Evolutionary conservation across 2,113 vertebrate genomes (phyloP), one percentile per base, ranked within the genome.

Genomic region (Ctenomys sociabilis): DNA sequence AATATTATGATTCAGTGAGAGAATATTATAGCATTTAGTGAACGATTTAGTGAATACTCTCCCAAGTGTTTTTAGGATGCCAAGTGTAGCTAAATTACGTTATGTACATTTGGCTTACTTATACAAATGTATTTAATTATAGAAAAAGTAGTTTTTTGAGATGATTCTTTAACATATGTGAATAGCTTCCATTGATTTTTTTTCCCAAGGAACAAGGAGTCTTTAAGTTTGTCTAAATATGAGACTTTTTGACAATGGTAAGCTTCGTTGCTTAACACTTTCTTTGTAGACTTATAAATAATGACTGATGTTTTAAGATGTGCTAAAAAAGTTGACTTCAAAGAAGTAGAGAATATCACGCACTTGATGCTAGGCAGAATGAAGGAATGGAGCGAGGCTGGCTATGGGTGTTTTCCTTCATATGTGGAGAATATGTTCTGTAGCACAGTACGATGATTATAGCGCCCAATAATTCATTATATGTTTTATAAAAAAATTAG

Each of bases 31-130:
- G 95, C 97, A 96, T 97, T 97, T 97, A 97, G 96, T 96, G 93
- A 97, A 94, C 94, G 96, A 97, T 97, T 97, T 97, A 91, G 91
- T 96, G 96, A 97, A 86, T 97, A 94, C 87, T 97, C 95, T 97
- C 96, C 78, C 95, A 97, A 97, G 96, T 96, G 95, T 95, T 95
- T 97, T 97, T 94, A 97, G 90, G 95, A 96, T 97, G 97, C 97
- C 97, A 97, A 97, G 94, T 93, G 21, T 94, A 97, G 93, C 92
- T 98, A 97, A 98, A 97, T 97, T 97, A 97, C 96, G 97, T 98
- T 97, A 98, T 97, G 96, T 98, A 97, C 85, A 97, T 96, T 98
- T 98, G 97, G 97, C 97, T 98, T 97, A 96, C 96, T 96, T 96
- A 96, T 96, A 98, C 92, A 96, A 96, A 97, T 96, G 92, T 93